Base-by-base conservation (phyloP, 2,888 invertebrate genomes). In the Acronicta alni region DNA sequence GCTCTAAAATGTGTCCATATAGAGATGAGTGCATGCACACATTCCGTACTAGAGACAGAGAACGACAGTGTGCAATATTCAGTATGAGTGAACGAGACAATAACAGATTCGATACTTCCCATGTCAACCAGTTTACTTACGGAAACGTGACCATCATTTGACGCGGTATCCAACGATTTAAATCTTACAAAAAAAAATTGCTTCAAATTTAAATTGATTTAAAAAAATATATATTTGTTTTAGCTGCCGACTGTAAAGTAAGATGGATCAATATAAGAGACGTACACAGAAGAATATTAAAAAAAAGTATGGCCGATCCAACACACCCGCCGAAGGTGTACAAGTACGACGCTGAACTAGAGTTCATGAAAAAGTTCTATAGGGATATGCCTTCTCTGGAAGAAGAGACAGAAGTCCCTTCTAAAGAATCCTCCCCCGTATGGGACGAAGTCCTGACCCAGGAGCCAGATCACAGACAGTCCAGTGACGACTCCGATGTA, bases 211-310 rank as follows among this genome's bases (percentile, higher is more conserved):
- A n/a, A n/a, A n/a, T n/a, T n/a, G 30, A 30, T 30, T 30, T 1
- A 30, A 4, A 10, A 30, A 26, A 45, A 26, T 38, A 15, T 16
- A 39, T 20, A 45, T 57, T 65, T 41, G 60, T 89, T 86, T 23
- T 79, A 94, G 94, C 92, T 37, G 84, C 83, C 0, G 91, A 90
- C 48, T 94, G 94, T 66, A 94, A 94, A 85, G 80, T 89, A 1
- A 81, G 94, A 69, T 94, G 94, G 94, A 88, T 93, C 38, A 91
- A 93, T 62, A 93, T 94, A 73, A 82, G 94, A 59, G 94, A 94
- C 37, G 93, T 93, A 0, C 88, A 93, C 67, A 79, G 93, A 42
- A 73, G 93, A 8, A 91, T 92, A 32, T 67, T 93, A 35, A 85
- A 86, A 26, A 89, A 89, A 62, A 82, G 77, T 54, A 26, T 82